Conservation (phyloP, 2,797 vertebrate species). For the Pantherophis alleghaniensis region DNA sequence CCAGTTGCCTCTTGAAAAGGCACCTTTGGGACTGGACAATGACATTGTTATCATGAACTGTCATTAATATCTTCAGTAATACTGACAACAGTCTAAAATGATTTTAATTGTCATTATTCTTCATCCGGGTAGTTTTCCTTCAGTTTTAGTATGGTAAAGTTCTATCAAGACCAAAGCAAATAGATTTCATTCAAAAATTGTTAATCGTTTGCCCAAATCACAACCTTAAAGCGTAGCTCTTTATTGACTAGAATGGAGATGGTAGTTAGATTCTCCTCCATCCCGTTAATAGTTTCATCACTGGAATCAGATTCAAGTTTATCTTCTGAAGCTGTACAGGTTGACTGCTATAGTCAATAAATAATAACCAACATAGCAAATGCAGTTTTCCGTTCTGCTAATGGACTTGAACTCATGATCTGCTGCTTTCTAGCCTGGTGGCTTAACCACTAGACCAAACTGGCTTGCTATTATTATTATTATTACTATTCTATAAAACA, state of each 20-base stretch:
- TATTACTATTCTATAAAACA: not conserved
- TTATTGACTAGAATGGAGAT: not conserved
- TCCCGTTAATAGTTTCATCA: not conserved
- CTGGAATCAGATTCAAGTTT: accelerated
- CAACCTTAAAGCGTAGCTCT: not conserved
- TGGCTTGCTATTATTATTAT: not conserved
- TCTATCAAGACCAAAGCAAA: not conserved
- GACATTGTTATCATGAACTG: not conserved
- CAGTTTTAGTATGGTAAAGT: not conserved
- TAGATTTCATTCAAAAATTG: not conserved
- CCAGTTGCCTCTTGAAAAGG: not conserved
- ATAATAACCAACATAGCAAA: not conserved
- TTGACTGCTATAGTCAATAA: accelerated
- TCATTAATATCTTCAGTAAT: not conserved
- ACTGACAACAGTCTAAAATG: not conserved
- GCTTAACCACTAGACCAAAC: not conserved
- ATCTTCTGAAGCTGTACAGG: not conserved
- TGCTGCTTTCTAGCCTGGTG: not conserved
- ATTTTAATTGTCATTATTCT: not conserved
- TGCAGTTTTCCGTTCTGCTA: accelerated
- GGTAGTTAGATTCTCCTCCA: accelerated
- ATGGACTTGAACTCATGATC: not conserved
- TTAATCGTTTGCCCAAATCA: not conserved
- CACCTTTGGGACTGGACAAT: not conserved
- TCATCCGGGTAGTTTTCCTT: not conserved